Evolutionary conservation across 2,888 invertebrate genomes (phyloP).

Genomic region (Amblyjoppa fuscipennis): DNA sequence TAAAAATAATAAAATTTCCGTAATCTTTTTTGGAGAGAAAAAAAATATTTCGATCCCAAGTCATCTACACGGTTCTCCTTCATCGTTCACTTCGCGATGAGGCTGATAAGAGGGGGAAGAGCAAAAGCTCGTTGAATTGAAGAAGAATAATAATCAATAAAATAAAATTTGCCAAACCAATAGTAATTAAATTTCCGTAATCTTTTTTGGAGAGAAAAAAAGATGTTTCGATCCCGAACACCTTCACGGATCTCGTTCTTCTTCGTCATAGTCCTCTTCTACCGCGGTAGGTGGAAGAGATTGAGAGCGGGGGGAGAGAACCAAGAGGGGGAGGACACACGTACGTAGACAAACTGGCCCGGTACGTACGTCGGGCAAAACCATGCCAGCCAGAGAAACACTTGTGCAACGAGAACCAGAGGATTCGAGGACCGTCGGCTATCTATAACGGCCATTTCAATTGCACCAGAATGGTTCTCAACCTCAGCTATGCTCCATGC

Average conservation of each 20-base stretch:
- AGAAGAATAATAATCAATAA: too few relatives aligned
- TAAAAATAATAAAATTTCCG: not conserved
- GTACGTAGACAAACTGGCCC: constrained; percentile 48
- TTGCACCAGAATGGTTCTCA: constrained; percentile 67
- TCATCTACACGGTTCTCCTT: too few relatives aligned
- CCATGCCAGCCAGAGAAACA: constrained; percentile 73
- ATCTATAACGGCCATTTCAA: constrained; percentile 74
- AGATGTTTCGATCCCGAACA: not conserved
- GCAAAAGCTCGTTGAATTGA: not conserved
- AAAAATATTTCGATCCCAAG: too few relatives aligned
- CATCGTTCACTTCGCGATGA: too few relatives aligned
- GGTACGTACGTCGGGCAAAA: constrained; percentile 61
- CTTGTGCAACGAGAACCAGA: constrained; percentile 75
- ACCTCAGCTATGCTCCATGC: constrained; percentile 26
- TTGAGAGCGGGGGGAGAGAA: not conserved
- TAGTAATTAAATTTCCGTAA: too few relatives aligned
- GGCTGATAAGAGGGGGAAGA: too few relatives aligned
- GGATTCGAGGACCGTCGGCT: constrained; percentile 73
- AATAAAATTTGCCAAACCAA: too few relatives aligned
- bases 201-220: not conserved
- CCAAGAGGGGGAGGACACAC: constrained; percentile 57
- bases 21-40: not conserved
- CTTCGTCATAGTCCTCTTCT: constrained; percentile 46
- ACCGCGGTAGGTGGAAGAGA: not conserved
- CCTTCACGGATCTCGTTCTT: constrained; percentile 3